Evolutionary conservation across 2,888 invertebrate genomes (phyloP).

Genomic region (Herminia tarsipennalis): DNA sequence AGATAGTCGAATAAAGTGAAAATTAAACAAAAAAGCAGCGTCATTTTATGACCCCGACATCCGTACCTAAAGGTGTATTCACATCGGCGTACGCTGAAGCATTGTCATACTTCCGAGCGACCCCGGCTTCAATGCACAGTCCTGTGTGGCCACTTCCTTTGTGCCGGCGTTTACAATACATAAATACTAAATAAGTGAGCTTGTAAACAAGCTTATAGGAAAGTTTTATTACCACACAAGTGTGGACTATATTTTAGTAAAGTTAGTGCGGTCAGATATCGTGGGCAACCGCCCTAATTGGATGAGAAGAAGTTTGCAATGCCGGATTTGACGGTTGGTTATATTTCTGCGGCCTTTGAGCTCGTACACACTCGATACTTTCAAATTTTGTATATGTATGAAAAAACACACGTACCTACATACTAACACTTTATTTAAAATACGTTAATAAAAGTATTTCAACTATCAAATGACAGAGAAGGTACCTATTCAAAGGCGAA

Average conservation of each 20-base stretch:
- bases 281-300: background rate
- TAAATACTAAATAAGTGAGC: slow-evolving; percentile 72
- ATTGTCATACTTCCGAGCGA: slow-evolving; percentile 77
- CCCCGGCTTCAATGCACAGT: slow-evolving; percentile 66
- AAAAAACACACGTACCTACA: too few relatives aligned
- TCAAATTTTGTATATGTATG: too few relatives aligned
- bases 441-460: too few relatives aligned
- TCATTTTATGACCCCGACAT: slow-evolving; percentile 59
- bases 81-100: slow-evolving; percentile 70
- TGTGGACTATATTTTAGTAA: slow-evolving; percentile 39
- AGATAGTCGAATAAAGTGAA: background rate
- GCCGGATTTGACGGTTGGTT: background rate
- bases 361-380: too few relatives aligned
- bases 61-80: slow-evolving; percentile 71
- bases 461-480: too few relatives aligned
- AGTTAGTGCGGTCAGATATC: slow-evolving; percentile 10
- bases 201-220: slow-evolving; percentile 69
- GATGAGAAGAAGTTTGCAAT: background rate
- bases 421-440: too few relatives aligned
- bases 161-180: slow-evolving; percentile 68
- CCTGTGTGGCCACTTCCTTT: slow-evolving; percentile 71
- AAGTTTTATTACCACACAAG: slow-evolving; percentile 62
- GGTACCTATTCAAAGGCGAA: too few relatives aligned
- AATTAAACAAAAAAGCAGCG: slow-evolving; percentile 22
- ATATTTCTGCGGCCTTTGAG: too few relatives aligned